Evolutionary conservation across 1,140 invertebrate genomes (phyloP), one percentile per base, ranked within the genome.

Genomic region (Ephestia elutella): DNA sequence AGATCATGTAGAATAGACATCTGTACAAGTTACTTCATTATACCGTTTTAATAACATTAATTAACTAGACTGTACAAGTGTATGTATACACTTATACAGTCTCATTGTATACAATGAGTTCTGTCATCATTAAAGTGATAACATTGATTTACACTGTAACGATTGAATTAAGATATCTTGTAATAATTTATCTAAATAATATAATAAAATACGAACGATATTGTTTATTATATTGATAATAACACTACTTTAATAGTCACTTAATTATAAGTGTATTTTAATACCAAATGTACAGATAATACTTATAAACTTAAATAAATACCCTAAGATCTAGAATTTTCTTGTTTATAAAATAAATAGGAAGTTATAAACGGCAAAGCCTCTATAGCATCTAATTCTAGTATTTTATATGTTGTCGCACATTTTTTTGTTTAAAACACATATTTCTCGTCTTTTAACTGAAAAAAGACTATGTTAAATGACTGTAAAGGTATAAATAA

Each of bases 331-430:
- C 58, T 65, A 67, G 55, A 56, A 57, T 53, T 68, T 66, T 68
- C 62, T 73, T 56, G 63, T 70, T 64, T 64, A 56, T 69, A 69
- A 60, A 56, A 63, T 66, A 65, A 56, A 51, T 65, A 72, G 48
- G 17, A 63, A 28, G 50, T 57, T 51, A 66, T 51, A 63, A 50
- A 53, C n/a, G 72, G 71, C 72, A 50, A 72, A 73, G 72, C 74
- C 73, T 56, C 60, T 44, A 63, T 69, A 66, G 48, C 53, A 66
- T 35, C 59, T 65, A 57, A 70, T 68, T 30, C 56, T 50, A 60
- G 69, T 70, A 70, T 71, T 73, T 75, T 71, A 73, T 71, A 71
- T 68, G 60, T 73, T 74, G 66, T 75, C 68, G 65, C 67, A 73
- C 68, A 58, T 65, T 75, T 44, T 32, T 74, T 73, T 70, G 68